Evolutionary conservation across 2,797 vertebrate genomes (phyloP).

Genomic region (Gymnocypris eckloni): DNA sequence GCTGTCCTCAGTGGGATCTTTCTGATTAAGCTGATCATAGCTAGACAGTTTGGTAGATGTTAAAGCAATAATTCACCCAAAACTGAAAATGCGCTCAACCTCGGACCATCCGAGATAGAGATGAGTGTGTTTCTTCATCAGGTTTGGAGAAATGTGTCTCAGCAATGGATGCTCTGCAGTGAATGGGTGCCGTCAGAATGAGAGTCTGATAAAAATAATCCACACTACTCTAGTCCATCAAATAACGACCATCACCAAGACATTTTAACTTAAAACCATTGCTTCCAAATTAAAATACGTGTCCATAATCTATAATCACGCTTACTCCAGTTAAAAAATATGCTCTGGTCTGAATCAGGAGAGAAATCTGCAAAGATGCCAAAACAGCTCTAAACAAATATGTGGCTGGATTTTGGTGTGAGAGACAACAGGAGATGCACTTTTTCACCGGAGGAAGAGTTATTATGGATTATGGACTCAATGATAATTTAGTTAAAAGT

Average conservation of each 20-base stretch:
- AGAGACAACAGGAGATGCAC: neutral
- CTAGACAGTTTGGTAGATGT: neutral
- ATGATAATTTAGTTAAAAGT: neutral
- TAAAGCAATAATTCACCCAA: neutral
- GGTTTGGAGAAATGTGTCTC: neutral
- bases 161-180: neutral
- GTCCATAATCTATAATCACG: neutral
- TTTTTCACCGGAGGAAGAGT: neutral
- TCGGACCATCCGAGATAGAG: neutral
- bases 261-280: no score
- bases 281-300: no score
- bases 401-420: neutral
- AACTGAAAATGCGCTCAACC: neutral
- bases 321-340: neutral
- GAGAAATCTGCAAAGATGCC: neutral
- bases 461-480: neutral
- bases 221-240: neutral
- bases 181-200: neutral
- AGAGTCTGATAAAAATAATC: neutral
- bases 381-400: neutral
- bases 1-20: neutral
- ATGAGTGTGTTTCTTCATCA: neutral
- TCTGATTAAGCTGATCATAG: neutral
- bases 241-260: no score
- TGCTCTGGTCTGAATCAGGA: neutral